phyloP scores from a whole-genome alignment of 2,113 vertebrate genomes.

The Phalacrocorax pelagicus region DNA sequence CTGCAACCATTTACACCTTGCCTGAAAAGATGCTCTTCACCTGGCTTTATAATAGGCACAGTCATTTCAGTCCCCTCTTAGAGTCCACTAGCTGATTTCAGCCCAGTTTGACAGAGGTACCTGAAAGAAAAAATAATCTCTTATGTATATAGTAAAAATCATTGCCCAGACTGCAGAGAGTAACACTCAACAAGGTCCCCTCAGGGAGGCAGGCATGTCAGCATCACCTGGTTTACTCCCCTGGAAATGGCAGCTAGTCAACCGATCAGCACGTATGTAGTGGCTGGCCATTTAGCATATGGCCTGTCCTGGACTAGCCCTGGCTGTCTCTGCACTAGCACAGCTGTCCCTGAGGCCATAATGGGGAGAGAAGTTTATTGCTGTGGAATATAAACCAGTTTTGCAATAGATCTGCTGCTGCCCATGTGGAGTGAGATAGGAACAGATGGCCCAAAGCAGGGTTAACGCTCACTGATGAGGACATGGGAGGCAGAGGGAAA shows the following conservation, averaged over 20 bases:
- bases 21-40: not conserved
- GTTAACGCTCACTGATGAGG: not conserved
- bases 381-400: not conserved
- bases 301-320: not conserved
- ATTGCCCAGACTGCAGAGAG: not conserved
- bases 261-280: not conserved
- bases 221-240: not conserved
- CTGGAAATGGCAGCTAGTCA: not conserved
- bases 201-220: not conserved
- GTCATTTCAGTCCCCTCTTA: not conserved
- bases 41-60: not conserved
- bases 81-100: not conserved
- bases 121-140: not conserved
- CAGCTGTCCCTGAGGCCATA: not conserved
- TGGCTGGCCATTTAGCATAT: too few species aligned
- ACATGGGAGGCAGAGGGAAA: not conserved
- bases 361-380: not conserved
- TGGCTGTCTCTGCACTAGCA: not conserved
- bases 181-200: not conserved
- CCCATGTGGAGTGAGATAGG: rapidly evolving
- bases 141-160: not conserved
- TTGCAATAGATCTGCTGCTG: not conserved
- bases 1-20: not conserved
- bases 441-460: not conserved
- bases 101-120: not conserved